Conservation (phyloP, 92 coral and sea anemone species). For the Epizoanthus fatuus region DNA sequence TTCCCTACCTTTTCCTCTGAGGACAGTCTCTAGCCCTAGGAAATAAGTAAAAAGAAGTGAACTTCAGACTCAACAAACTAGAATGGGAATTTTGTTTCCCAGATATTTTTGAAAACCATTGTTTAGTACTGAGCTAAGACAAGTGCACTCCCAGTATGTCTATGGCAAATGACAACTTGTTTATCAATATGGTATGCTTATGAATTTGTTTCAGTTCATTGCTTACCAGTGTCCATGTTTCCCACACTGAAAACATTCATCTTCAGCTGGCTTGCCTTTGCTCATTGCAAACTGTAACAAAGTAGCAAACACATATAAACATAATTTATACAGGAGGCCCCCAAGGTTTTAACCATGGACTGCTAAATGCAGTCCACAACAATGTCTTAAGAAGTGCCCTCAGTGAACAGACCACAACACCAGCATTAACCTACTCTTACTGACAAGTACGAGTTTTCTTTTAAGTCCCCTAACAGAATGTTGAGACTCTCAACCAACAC, state of each 20-base stretch:
- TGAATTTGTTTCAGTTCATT: neutral
- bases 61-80: neutral
- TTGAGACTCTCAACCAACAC: too few relatives aligned
- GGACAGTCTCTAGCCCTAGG: slow-evolving; percentile 98
- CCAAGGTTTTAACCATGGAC: too few relatives aligned
- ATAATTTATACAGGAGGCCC: neutral
- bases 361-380: too few relatives aligned
- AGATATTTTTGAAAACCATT: neutral
- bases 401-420: too few relatives aligned
- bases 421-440: too few relatives aligned
- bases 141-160: neutral
- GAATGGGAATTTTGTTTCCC: neutral
- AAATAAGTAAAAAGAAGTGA: neutral
- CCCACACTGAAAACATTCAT: slow-evolving; percentile 97
- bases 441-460: too few relatives aligned
- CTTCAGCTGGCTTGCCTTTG: slow-evolving; percentile 97
- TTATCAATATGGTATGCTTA: too few relatives aligned
- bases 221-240: slow-evolving; percentile 94
- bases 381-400: neutral
- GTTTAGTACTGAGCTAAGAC: neutral
- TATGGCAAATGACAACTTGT: neutral
- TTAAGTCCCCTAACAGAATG: too few relatives aligned
- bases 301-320: neutral
- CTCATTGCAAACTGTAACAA: slow-evolving; percentile 85
- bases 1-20: slow-evolving; percentile 75